Evolutionary conservation across 1,140 invertebrate species (phyloP), one percentile per base, ranked within the genome.

Genomic region (Glomeris maerens): DNA sequence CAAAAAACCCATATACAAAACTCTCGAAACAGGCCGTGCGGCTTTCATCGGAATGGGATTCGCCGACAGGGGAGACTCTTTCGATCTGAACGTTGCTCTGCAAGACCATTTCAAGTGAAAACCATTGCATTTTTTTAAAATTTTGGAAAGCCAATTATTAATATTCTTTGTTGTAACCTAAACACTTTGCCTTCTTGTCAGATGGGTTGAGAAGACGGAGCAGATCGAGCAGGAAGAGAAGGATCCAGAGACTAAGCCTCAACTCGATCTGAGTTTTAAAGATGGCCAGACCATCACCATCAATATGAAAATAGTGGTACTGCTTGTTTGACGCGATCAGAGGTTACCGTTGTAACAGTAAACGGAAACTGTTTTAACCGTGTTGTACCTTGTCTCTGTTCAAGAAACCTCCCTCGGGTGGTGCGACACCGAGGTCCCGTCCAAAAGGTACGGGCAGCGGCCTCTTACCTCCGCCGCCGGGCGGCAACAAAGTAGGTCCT

Each of bases 11-110:
- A n/a, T n/a, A n/a, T n/a, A n/a, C n/a, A n/a, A 21, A 42, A 42
- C 54, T 48, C 47, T 49, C 40, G 53, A 48, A 73, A 54, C 64
- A 84, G 84, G 86, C n/a, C 74, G 91, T 59, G 80, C 79, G 58
- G 94, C 94, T n/a, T 98, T 94, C 59, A 89, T 98, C 65, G 95
- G 95, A 5, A 75, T 98, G 48, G 95, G 95, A 39, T 99, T 98
- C 73, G 80, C 84, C 4, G 96, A 99, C 69, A 75, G 94, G 59
- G 92, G 91, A 20, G 95, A 99, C 69, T 97, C 94, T 45, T 99
- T 99, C 75, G 96, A 99, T 74, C 73, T 99, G 14, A 98, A 98
- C 74, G 95, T 99, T 21, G 84, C 94, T 22, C 73, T 99, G 27
- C 94, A 98, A 74, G 93, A 98, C 72, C 92, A 97, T 67, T 98